phyloP scores from a whole-genome alignment of 2,888 invertebrate species.

The Xylota segnis region DNA sequence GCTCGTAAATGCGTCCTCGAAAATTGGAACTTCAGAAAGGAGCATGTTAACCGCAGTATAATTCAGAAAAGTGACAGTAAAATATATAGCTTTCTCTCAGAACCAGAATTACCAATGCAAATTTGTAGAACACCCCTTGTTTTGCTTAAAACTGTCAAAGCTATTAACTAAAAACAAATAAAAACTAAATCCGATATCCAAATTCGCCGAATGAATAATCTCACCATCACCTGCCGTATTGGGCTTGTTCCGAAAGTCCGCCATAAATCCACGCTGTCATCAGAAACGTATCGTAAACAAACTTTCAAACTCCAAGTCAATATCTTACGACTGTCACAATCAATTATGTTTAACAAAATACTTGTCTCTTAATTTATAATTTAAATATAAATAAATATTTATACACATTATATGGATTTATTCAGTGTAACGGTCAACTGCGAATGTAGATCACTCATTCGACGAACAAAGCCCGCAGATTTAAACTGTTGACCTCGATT shows the following conservation, averaged over 20 bases:
- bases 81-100: too few species aligned
- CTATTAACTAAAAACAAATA: too few species aligned
- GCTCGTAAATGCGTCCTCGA: too few species aligned
- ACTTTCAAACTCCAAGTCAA: background rate
- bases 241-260: background rate
- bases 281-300: background rate
- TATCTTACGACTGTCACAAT: conserved; percentile 8
- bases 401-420: background rate
- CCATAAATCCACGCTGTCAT: conserved; percentile 8
- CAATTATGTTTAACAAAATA: conserved; percentile 36
- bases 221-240: background rate
- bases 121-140: too few species aligned
- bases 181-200: too few species aligned
- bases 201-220: background rate
- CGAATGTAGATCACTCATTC: conserved; percentile 27
- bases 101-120: too few species aligned
- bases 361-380: conserved; percentile 19
- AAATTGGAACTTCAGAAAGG: too few species aligned
- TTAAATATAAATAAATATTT: conserved; percentile 18
- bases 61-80: too few species aligned
- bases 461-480: conserved; percentile 19
- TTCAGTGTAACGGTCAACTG: conserved; percentile 13
- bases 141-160: too few species aligned
- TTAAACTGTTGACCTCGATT: conserved; percentile 44
- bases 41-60: too few species aligned